Conservation (phyloP, 2,113 vertebrate species). For the Ageneiosus marmoratus region DNA sequence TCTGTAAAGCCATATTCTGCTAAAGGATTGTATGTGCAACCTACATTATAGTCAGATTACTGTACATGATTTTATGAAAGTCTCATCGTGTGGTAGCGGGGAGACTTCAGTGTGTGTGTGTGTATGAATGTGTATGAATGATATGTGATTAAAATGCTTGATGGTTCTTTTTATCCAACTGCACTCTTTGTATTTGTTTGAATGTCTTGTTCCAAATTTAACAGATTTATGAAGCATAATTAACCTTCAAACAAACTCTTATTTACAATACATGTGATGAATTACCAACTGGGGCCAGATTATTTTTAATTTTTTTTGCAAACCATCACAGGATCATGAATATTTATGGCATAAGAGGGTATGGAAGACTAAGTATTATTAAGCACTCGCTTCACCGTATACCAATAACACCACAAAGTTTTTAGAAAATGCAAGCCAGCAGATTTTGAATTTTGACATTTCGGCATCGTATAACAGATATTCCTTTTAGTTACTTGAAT, state of each 20-base stretch:
- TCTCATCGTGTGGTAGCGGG: neutral
- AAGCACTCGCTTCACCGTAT: neutral
- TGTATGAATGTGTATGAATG: neutral
- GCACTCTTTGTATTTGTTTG: neutral
- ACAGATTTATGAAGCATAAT: neutral
- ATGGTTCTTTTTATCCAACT: neutral
- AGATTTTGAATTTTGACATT: neutral
- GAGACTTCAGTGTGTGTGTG: neutral
- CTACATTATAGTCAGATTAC: constrained; percentile 29
- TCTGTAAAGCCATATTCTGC: constrained; percentile 52
- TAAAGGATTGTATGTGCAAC: constrained; percentile 31
- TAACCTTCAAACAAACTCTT: neutral
- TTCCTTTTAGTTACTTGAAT: neutral
- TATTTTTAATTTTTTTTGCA: too few relatives aligned
- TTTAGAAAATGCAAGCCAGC: neutral
- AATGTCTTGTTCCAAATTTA: neutral
- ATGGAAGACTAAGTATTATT: constrained; percentile 2
- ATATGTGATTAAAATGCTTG: constrained; percentile 3
- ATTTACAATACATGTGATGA: constrained; percentile 31
- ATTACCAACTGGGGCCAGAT: neutral
- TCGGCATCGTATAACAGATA: neutral
- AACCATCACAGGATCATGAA: constrained; percentile 19
- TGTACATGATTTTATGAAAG: neutral
- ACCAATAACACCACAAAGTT: neutral
- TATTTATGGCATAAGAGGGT: constrained; percentile 29